Evolutionary conservation across 2,113 vertebrate genomes (phyloP).

Genomic region (Mus pahari): DNA sequence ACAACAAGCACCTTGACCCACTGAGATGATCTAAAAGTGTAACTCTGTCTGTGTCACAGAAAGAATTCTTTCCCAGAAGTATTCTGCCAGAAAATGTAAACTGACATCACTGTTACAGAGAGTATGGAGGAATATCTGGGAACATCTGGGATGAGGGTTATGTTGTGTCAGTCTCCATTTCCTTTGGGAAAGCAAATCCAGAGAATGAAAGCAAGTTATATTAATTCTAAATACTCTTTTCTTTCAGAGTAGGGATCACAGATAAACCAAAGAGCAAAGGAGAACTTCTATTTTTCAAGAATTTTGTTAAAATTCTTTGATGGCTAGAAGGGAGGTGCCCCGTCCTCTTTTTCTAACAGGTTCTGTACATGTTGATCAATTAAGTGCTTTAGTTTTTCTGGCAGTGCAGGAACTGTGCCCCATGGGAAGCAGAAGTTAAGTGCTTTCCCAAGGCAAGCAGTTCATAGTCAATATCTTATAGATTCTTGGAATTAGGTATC

Average conservation of each 20-base stretch:
- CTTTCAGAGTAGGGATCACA: constrained; percentile 23
- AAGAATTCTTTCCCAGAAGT: background rate
- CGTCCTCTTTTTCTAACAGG: background rate
- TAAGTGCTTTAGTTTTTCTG: background rate
- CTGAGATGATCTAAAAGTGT: background rate
- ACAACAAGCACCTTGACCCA: no score
- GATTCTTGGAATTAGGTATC: constrained; percentile 36
- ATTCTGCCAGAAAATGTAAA: background rate
- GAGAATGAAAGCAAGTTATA: constrained; percentile 19
- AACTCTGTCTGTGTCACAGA: background rate
- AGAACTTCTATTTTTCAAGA: constrained; percentile 7
- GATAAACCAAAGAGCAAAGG: background rate
- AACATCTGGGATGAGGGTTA: background rate
- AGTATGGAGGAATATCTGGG: background rate
- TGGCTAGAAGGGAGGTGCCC: background rate
- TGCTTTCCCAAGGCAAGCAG: background rate
- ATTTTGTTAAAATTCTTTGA: constrained; percentile 19
- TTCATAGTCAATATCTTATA: background rate
- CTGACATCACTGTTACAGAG: background rate
- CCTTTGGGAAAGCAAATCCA: background rate
- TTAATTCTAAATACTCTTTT: background rate
- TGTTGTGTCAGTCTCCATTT: constrained; percentile 19
- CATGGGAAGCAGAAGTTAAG: background rate
- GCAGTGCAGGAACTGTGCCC: background rate
- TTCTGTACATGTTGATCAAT: background rate